Evolutionary conservation across 2,888 invertebrate species (phyloP).

Genomic region (Drosophila eohydei): DNA sequence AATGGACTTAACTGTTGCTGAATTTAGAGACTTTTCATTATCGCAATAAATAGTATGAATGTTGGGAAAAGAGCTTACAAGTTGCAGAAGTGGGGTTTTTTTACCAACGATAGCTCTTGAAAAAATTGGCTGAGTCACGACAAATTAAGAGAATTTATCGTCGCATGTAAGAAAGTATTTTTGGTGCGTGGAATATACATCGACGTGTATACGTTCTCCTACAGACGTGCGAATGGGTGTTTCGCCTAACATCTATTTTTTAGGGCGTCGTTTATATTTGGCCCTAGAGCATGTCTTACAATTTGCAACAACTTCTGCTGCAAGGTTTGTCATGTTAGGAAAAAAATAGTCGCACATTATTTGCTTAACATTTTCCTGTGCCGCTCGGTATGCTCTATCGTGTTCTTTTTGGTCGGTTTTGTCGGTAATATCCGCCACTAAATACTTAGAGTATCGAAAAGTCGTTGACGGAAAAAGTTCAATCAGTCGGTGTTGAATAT

Average conservation of each 20-base stretch:
- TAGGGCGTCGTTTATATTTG: neutral
- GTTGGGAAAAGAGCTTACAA: too few relatives aligned
- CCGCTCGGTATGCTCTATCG: neutral
- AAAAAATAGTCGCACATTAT: neutral
- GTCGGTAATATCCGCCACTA: neutral
- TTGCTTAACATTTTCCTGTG: neutral
- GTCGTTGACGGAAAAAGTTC: constrained; percentile 1
- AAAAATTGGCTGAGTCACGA: too few relatives aligned
- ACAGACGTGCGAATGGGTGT: neutral
- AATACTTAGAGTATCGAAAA: neutral
- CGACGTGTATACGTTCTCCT: neutral
- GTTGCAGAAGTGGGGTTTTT: too few relatives aligned
- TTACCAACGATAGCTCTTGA: too few relatives aligned
- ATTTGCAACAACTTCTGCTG: neutral
- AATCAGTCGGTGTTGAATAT: neutral
- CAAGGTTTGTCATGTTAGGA: neutral
- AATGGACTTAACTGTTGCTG: too few relatives aligned
- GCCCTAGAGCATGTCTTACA: neutral
- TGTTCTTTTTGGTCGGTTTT: neutral
- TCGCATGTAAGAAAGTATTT: neutral
- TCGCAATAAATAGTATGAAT: too few relatives aligned
- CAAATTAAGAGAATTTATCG: too few relatives aligned
- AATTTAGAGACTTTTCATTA: too few relatives aligned
- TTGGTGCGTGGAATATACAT: neutral
- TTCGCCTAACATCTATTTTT: neutral